A percentile compares a stretch with the other conserved stretches of the same genome.
Evolutionary conservation across 1,140 invertebrate genomes (phyloP).

Genomic region (Drosophila chauvacae): DNA sequence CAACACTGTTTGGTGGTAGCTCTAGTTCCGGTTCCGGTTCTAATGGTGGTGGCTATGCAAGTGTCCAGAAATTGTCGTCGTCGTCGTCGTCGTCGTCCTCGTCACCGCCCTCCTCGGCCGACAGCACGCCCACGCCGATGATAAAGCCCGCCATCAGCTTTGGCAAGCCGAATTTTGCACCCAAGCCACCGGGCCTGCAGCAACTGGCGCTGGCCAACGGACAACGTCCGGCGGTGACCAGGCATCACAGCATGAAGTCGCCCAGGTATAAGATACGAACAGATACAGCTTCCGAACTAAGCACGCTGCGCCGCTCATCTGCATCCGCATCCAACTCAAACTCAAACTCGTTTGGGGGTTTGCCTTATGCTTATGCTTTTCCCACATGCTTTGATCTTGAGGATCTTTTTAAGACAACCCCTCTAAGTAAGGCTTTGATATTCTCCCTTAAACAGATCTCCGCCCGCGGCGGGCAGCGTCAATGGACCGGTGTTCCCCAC

Average conservation of each 20-base stretch:
- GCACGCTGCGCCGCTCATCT: conserved; percentile 27
- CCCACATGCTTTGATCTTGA: not conserved
- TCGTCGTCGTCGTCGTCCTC: conserved; percentile 1
- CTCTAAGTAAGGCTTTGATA: not conserved
- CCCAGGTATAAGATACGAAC: conserved; percentile 75
- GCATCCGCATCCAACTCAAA: conserved; percentile 24
- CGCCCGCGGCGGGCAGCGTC: conserved; percentile 62
- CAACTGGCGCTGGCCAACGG: conserved; percentile 76
- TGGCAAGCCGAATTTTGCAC: conserved; percentile 84
- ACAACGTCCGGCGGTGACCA: conserved; percentile 74
- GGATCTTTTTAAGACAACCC: not conserved
- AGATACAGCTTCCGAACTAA: conserved; percentile 23
- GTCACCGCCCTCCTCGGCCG: conserved; percentile 26
- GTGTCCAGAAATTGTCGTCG: conserved; percentile 27
- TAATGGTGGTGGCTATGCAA: conserved; percentile 43
- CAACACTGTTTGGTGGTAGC: conserved; percentile 70
- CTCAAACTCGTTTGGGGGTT: conserved; percentile 25
- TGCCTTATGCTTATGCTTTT: conserved; percentile 30
- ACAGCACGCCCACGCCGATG: conserved; percentile 41
- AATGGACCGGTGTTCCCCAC: conserved; percentile 75
- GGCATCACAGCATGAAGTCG: conserved; percentile 84
- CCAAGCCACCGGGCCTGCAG: conserved; percentile 82
- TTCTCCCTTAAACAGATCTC: conserved; percentile 59
- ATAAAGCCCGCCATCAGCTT: conserved; percentile 73
- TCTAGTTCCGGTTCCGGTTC: conserved; percentile 30